phyloP scores from a whole-genome alignment of 2,797 vertebrate genomes.

The Onychomys leucogaster region DNA sequence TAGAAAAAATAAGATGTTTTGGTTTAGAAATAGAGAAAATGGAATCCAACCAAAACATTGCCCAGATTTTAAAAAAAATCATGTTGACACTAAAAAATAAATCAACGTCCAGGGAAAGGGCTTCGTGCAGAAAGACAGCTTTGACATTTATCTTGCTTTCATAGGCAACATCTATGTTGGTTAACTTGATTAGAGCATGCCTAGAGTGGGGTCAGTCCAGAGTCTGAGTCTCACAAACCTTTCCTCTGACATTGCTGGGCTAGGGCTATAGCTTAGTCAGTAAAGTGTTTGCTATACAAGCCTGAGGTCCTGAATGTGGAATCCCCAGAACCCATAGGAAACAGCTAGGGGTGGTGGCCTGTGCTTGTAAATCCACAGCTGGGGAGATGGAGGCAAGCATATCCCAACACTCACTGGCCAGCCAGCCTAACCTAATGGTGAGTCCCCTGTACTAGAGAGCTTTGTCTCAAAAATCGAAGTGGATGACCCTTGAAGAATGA shows the following conservation, averaged over 20 bases:
- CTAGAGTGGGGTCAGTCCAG: neutral
- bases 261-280: neutral
- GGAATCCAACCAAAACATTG: conserved; percentile 4
- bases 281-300: neutral
- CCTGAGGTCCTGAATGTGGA: neutral
- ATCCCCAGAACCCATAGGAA: neutral
- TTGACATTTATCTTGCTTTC: neutral
- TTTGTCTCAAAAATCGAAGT: neutral
- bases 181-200: neutral
- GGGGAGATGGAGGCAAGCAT: neutral
- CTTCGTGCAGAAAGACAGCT: neutral
- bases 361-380: neutral
- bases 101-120: neutral
- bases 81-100: neutral
- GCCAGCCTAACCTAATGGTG: neutral
- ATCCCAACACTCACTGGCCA: neutral
- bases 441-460: neutral
- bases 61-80: neutral
- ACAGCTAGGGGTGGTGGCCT: too few species aligned
- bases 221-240: neutral
- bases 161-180: neutral
- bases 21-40: conserved; percentile 48
- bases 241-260: neutral
- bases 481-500: neutral
- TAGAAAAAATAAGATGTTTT: conserved; percentile 48